Base-by-base conservation (phyloP, 2,113 vertebrate species). In the Formicarius rufipectus region DNA sequence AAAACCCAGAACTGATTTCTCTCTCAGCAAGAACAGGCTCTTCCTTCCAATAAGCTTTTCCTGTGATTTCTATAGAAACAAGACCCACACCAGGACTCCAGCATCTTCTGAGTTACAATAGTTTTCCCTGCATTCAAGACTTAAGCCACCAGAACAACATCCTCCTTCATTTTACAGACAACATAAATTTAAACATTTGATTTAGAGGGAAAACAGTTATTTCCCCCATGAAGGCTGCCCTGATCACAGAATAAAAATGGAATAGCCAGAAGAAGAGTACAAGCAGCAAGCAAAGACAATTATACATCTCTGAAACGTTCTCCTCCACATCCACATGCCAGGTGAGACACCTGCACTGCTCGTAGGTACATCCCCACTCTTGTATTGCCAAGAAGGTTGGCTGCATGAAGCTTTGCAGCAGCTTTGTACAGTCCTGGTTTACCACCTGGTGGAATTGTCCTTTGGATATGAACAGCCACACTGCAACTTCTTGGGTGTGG, bases 61-160 rank as follows among this genome's bases (percentile, higher is more conserved):
- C 93, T 87, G 95, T 89, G 64, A 60, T 95, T 93, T 96, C 75
- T 93, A 66, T 62, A 84, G 73, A 96, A 92, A 92, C 42, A 95
- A 77, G 58, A 85, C 89, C 52, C 35, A 60, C 62, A 92, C 45
- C 60, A 93, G 73, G 53, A 79, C 56, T 60, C 73, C 69, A 84
- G 7, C 31, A 59, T 40, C 94, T 84, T 82, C 67, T 16, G 69
- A 77, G 95, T 39, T 66, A 67, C 49, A 50, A 72, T 12, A 31
- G 45, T 28, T 53, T 81, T 87, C 18, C 37, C 37, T 79, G 67
- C 52, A 69, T 83, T 91, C 23, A 91, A 94, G 56, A 62, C 14
- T 58, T 58, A 23, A 9, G 39, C 25, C 35, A 95, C 9, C 15
- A 75, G 42, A 89, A 49, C 9, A 45, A 69, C 16, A 39, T 72